Conservation (phyloP, 2,888 invertebrate species). For the Acrobasis repandana region DNA sequence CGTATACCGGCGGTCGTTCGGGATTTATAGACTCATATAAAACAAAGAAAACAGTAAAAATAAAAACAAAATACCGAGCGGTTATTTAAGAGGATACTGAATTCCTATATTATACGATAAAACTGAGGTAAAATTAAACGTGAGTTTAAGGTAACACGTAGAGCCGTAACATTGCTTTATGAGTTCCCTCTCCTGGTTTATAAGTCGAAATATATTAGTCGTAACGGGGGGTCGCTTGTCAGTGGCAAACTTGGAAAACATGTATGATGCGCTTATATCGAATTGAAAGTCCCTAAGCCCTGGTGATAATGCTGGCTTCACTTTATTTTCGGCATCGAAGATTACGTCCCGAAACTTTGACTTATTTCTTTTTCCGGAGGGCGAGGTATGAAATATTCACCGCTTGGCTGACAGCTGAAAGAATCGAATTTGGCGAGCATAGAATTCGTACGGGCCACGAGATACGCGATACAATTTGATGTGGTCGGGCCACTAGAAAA, state of each 20-base stretch:
- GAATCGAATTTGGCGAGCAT: constrained; percentile 57
- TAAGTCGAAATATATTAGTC: constrained; percentile 17
- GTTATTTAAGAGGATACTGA: constrained; percentile 24
- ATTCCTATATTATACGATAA: constrained; percentile 20
- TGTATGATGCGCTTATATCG: constrained; percentile 21
- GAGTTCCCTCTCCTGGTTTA: constrained; percentile 11
- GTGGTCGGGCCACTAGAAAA: constrained; percentile 40
- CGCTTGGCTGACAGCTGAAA: constrained; percentile 56
- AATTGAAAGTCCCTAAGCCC: constrained; percentile 27
- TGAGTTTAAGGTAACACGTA: constrained; percentile 16
- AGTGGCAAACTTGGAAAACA: constrained; percentile 6
- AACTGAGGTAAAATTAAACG: constrained; percentile 19
- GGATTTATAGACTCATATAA: constrained; percentile 23
- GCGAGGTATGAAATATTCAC: constrained; percentile 60
- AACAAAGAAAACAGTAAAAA: constrained; percentile 24
- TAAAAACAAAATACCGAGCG: constrained; percentile 24
- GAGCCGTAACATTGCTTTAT: constrained; percentile 1
- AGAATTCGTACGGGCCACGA: constrained; percentile 23
- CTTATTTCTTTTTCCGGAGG: constrained; percentile 48
- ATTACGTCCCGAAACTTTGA: constrained; percentile 55
- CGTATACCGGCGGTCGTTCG: constrained; percentile 21
- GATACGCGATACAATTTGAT: constrained; percentile 35
- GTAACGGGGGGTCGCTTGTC: constrained; percentile 10
- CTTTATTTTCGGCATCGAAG: constrained; percentile 47
- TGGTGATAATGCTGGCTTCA: constrained; percentile 38